Evolutionary conservation across 2,113 vertebrate genomes (phyloP).

Genomic region (Grammomys dolichurus): DNA sequence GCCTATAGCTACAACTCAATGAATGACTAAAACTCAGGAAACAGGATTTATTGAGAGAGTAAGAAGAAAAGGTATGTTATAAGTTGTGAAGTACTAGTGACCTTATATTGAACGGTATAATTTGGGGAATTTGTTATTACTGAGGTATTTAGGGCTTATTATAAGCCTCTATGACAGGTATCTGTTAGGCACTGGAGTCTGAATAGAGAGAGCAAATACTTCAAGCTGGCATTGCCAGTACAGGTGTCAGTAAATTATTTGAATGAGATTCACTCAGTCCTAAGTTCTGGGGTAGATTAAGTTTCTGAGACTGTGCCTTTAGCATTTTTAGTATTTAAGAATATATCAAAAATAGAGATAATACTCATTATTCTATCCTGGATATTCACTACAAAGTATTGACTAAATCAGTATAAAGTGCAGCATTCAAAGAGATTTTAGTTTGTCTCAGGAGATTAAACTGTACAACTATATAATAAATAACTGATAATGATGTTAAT

Average conservation of each 20-base stretch:
- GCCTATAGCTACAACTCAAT: neutral
- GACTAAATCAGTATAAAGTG: slow-evolving; percentile 8
- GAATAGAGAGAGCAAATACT: neutral
- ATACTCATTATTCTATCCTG: slow-evolving; percentile 6
- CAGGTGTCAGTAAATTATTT: slow-evolving; percentile 5
- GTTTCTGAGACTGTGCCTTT: neutral
- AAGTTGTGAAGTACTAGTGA: neutral
- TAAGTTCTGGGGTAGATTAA: neutral
- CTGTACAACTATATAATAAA: neutral
- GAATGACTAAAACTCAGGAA: slow-evolving; percentile 37
- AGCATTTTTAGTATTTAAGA: neutral
- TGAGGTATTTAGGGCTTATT: neutral
- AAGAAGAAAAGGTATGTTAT: neutral
- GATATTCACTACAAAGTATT: neutral
- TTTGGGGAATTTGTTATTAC: slow-evolving; percentile 21
- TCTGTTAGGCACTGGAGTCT: neutral
- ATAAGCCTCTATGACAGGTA: neutral
- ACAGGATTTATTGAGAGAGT: slow-evolving; percentile 30
- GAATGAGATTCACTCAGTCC: neutral
- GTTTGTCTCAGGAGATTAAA: neutral
- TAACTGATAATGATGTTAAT: neutral
- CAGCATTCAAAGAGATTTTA: neutral
- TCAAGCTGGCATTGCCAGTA: neutral
- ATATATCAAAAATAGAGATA: slow-evolving; percentile 18
- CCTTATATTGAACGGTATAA: neutral